Conservation (phyloP, 2,113 vertebrate species). For the Nicator chloris region DNA sequence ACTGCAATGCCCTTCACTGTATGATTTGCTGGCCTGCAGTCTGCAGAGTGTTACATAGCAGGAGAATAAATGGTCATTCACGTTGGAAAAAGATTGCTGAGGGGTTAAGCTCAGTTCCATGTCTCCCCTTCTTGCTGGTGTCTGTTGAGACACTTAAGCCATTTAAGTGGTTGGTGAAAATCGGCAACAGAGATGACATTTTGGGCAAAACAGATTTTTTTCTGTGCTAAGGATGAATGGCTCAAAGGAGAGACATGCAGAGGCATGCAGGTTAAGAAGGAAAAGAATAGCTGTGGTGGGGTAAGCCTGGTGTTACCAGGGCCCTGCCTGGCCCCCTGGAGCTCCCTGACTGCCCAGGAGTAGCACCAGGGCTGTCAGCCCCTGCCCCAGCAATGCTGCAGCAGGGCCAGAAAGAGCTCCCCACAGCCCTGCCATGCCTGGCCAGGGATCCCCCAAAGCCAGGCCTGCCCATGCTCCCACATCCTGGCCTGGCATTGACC, state of each 20-base stretch:
- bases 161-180: neutral
- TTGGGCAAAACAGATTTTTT: neutral
- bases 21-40: neutral
- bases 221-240: neutral
- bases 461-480: neutral
- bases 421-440: neutral
- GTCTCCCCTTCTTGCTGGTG: neutral
- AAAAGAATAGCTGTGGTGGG: fast-evolving
- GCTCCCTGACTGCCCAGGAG: neutral
- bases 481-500: no score
- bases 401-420: neutral
- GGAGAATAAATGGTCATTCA: neutral
- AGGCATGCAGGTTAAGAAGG: neutral
- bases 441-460: fast-evolving
- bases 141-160: neutral
- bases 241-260: neutral
- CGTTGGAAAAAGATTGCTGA: neutral
- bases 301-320: no score
- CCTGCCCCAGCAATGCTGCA: neutral
- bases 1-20: neutral
- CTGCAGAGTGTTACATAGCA: neutral
- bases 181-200: neutral
- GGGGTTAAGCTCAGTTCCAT: neutral
- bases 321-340: fast-evolving
- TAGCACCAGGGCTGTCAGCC: neutral